A percentile compares a stretch with the other conserved stretches of the same genome.
Conservation (phyloP, 2,888 invertebrate genomes). For the Pteria penguin region DNA sequence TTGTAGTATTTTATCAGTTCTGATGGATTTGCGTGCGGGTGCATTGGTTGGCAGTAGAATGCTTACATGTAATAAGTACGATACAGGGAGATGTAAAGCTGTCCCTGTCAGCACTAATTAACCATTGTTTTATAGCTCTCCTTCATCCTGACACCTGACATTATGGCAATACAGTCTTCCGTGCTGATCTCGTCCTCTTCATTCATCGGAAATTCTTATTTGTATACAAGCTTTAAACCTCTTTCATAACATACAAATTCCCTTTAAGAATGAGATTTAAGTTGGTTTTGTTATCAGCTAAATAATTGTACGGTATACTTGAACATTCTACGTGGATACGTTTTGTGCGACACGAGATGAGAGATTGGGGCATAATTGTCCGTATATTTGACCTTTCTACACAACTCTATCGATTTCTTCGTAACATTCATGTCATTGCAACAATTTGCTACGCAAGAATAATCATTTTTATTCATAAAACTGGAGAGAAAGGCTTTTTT, state of each 20-base stretch:
- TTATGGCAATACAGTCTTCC: too few relatives aligned
- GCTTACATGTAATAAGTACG: too few relatives aligned
- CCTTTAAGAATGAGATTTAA: background rate
- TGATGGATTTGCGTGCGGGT: too few relatives aligned
- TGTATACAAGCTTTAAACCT: background rate
- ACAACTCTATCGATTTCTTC: conserved; percentile 20
- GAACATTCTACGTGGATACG: background rate
- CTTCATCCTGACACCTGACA: too few relatives aligned
- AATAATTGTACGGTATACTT: background rate
- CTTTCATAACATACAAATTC: background rate
- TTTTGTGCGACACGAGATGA: background rate
- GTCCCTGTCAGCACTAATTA: too few relatives aligned
- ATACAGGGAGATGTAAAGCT: too few relatives aligned
- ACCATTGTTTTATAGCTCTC: too few relatives aligned
- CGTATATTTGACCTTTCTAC: conserved; percentile 19
- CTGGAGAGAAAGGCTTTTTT: background rate
- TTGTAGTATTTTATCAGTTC: too few relatives aligned
- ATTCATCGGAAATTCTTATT: background rate
- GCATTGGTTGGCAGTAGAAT: too few relatives aligned
- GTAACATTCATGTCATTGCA: background rate
- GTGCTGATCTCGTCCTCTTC: too few relatives aligned
- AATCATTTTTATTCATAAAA: background rate
- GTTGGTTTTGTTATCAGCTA: background rate
- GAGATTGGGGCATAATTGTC: conserved; percentile 15
- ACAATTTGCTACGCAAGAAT: background rate